Evolutionary conservation across 2,797 vertebrate genomes (phyloP).

Genomic region (Graptemys geographica): DNA sequence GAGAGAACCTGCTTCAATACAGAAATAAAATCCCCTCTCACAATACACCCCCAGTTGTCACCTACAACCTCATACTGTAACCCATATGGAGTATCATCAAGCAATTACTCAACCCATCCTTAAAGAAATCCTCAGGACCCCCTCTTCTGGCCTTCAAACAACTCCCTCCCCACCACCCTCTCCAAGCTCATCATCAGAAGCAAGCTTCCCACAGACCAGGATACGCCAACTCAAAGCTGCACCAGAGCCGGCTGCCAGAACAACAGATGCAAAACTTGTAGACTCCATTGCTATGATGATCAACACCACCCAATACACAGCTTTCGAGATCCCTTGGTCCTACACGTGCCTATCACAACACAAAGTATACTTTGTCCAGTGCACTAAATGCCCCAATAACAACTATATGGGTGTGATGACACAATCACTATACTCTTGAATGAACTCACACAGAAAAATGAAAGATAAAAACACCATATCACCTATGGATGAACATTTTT

Average conservation of each 20-base stretch:
- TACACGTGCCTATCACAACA: background rate
- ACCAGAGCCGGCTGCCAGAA: background rate
- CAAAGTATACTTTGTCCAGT: background rate
- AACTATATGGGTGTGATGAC: background rate
- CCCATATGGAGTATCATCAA: background rate
- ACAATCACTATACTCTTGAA: background rate
- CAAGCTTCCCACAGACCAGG: background rate
- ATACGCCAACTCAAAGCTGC: background rate
- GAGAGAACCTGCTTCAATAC: background rate
- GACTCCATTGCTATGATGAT: background rate
- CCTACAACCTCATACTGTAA: background rate
- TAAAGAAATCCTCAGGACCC: background rate
- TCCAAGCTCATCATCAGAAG: background rate
- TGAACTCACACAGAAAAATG: background rate
- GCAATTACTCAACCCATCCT: background rate
- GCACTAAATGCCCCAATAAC: background rate
- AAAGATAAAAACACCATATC: background rate
- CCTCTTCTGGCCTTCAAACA: background rate
- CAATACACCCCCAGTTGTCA: background rate
- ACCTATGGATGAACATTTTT: background rate
- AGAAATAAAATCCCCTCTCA: background rate
- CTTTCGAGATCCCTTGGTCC: background rate
- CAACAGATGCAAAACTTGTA: background rate
- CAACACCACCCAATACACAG: background rate
- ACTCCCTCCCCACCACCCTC: too few species aligned